These are phyloP conservation scores for Sycobia sp. DNA, from an alignment of 1,140 invertebrate species.

Conservation along the genomic window DNA sequence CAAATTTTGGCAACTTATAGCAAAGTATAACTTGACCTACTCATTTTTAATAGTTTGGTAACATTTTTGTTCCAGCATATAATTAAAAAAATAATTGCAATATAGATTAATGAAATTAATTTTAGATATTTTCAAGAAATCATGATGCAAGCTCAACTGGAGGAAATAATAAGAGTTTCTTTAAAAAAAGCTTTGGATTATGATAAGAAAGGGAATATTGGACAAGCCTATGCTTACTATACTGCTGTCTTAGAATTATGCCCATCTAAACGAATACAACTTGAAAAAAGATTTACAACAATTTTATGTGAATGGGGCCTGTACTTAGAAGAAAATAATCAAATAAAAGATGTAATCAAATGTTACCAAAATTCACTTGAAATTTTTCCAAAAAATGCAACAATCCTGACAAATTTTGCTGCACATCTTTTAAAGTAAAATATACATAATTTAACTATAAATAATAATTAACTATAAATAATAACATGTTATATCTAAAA, in stretches of 20 bases:
- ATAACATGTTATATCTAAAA: constrained; percentile 7
- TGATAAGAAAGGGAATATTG: constrained; percentile 45
- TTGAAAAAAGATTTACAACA: constrained; percentile 50
- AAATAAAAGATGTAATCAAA: constrained; percentile 40
- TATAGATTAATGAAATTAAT: background rate
- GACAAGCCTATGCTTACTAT: constrained; percentile 56
- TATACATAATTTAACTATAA: background rate
- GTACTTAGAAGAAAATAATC: constrained; percentile 41
- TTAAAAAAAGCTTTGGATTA: constrained; percentile 48
- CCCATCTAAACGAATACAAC: constrained; percentile 46
- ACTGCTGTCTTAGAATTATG: constrained; percentile 50
- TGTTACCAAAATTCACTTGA: constrained; percentile 48
- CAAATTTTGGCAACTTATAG: too few relatives aligned
- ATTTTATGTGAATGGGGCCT: constrained; percentile 53
- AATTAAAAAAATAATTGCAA: too few relatives aligned
- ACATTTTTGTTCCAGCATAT: too few relatives aligned
- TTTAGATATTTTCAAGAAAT: background rate
- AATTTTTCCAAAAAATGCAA: constrained; percentile 47
- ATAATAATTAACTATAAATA: background rate
- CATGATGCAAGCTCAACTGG: constrained; percentile 46
- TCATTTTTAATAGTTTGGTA: too few relatives aligned
- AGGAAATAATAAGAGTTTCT: constrained; percentile 42
- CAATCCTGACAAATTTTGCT: constrained; percentile 52
- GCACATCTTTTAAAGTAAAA: constrained; percentile 48
- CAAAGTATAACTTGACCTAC: too few relatives aligned